Conservation (phyloP, 2,797 vertebrate genomes). For the Saxicola maurus region DNA sequence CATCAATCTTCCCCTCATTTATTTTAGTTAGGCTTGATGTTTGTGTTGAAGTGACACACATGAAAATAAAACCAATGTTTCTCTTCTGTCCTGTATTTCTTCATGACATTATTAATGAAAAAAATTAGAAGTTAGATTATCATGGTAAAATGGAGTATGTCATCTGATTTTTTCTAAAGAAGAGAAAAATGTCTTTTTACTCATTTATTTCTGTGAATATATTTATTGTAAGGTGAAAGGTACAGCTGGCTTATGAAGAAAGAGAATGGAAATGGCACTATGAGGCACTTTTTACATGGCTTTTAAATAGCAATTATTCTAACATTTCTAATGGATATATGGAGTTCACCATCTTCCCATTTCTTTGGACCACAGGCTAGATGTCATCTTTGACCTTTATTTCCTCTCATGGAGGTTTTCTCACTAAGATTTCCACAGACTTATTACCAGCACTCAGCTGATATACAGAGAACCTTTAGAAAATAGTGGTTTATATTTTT, state of each 20-base stretch:
- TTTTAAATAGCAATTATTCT: neutral
- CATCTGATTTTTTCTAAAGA: neutral
- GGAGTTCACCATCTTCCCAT: neutral
- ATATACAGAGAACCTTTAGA: neutral
- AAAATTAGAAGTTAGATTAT: neutral
- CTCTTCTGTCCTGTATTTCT: neutral
- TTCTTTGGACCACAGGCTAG: neutral
- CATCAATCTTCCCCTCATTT: constrained; percentile 27
- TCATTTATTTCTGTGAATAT: neutral
- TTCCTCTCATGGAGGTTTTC: neutral
- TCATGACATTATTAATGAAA: neutral
- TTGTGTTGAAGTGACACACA: neutral
- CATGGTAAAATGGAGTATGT: neutral
- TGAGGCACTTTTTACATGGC: neutral
- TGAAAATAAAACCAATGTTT: neutral
- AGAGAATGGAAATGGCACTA: neutral
- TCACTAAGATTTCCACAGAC: neutral
- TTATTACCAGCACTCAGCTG: neutral
- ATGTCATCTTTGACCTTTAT: neutral
- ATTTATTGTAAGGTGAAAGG: neutral
- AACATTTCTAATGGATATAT: neutral
- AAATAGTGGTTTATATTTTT: neutral
- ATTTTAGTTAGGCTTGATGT: constrained; percentile 19
- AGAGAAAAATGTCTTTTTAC: neutral
- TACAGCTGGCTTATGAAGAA: neutral